Evolutionary conservation across 2,113 vertebrate genomes (phyloP), one percentile per base, ranked within the genome.

Genomic region (Ctenodactylus gundi): DNA sequence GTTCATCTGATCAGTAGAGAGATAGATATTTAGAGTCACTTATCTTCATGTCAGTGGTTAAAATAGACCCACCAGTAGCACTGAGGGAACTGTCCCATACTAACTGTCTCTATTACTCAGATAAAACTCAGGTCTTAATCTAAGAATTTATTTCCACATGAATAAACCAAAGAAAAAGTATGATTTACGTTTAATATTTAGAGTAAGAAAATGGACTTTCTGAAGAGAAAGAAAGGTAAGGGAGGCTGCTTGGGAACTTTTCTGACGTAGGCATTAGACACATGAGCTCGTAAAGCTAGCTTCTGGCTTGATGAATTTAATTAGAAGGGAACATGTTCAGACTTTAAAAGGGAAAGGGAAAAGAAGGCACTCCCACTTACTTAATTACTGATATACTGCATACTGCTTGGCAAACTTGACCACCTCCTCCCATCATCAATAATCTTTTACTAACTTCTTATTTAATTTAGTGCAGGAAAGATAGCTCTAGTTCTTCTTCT

Each of bases 231-330:
- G 9, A 2, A 76, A 55, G 21, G 39, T 2, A 75, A 86, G 51
- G 58, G 20, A 14, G 51, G 15, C 21, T 72, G 1, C 80, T 58
- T 36, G 23, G 23, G 25, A 12, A 51, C 18, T 86, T 57, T 49
- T 80, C 70, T 87, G 53, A 90, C 34, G 73, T 76, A 86, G 29
- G 39, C 12, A 27, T 60, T 44, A 70, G 41, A 83, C 25, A 55
- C 5, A 44, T 6, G n/a, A n/a, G n/a, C n/a, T n/a, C 9, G 12
- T 75, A 84, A 75, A 70, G 8, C 46, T 85, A 70, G 44, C 46
- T 93, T 68, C 86, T 95, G 55, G 53, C 18, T 91, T 85, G 1
- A 15, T 85, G 77, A 20, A 76, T 75, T 85, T 88, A 73, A 94
- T 76, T 87, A 90, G 7, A 76, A 88, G 64, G 29, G 72, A 64